A percentile compares a stretch with the other conserved stretches of the same genome.
Evolutionary conservation across 2,113 vertebrate genomes (phyloP).

Genomic region (Polyodon spathula): DNA sequence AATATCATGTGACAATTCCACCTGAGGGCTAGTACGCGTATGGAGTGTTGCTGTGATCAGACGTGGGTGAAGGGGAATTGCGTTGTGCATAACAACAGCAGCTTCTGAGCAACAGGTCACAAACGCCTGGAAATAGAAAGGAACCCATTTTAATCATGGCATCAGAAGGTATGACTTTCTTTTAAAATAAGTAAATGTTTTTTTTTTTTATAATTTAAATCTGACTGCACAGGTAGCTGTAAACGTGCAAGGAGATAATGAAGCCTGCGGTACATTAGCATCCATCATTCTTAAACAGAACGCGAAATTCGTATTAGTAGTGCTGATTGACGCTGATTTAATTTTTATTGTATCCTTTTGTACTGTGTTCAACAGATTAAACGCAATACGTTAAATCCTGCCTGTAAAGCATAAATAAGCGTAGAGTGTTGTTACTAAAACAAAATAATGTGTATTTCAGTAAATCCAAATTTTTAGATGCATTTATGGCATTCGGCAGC

Average conservation of each 20-base stretch:
- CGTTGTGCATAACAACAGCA: not conserved
- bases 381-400: no score
- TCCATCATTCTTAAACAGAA: no score
- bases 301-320: no score
- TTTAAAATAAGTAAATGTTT: not conserved
- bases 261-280: not conserved
- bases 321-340: no score
- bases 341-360: no score
- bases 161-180: slow-evolving; percentile 29
- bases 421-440: no score
- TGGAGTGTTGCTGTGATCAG: slow-evolving; percentile 24
- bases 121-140: not conserved
- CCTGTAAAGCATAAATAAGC: no score
- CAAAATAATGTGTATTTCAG: no score
- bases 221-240: not conserved
- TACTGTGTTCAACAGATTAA: no score
- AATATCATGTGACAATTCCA: slow-evolving; percentile 21
- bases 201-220: not conserved
- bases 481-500: no score
- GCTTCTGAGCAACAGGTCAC: not conserved
- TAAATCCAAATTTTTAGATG: no score
- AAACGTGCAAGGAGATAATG: not conserved
- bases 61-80: slow-evolving; percentile 1
- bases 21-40: slow-evolving; percentile 17
- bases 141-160: slow-evolving; percentile 20